Evolutionary conservation across 2,113 vertebrate species (phyloP).

Genomic region (Pygoscelis adeliae): DNA sequence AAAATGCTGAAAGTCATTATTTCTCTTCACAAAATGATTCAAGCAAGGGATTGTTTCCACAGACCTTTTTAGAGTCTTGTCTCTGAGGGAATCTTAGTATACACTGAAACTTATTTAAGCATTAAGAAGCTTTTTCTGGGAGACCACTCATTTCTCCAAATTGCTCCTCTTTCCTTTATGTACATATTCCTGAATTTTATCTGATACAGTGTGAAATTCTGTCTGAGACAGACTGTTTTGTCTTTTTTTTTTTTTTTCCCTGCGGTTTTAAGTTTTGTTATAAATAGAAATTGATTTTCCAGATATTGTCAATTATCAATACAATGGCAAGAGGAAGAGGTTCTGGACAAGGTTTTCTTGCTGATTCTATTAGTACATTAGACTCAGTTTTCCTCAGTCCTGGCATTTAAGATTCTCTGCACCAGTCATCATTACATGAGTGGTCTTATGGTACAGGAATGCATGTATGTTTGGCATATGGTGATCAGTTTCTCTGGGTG

Average conservation of each 20-base stretch:
- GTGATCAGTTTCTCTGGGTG: background rate
- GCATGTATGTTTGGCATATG: background rate
- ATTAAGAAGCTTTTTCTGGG: background rate
- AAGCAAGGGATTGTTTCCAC: constrained; percentile 31
- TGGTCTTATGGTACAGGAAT: background rate
- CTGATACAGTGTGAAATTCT: background rate
- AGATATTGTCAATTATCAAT: background rate
- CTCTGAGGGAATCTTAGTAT: constrained; percentile 20
- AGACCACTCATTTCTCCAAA: background rate
- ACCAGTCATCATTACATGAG: background rate
- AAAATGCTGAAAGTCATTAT: constrained; percentile 45
- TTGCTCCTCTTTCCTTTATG: background rate
- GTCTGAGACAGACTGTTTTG: background rate
- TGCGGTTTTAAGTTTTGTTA: background rate
- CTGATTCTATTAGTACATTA: background rate
- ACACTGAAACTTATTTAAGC: constrained; percentile 23
- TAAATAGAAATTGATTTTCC: background rate
- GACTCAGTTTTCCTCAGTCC: background rate
- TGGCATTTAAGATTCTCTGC: background rate
- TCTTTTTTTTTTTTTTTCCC: background rate
- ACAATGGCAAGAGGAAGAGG: background rate
- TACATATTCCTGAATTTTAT: background rate
- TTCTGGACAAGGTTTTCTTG: background rate
- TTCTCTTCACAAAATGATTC: constrained; percentile 30
- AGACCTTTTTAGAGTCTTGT: background rate